A percentile compares a stretch with the other conserved stretches of the same genome.
These are phyloP conservation scores for Drosophila ercepeae DNA, from an alignment of 1,140 invertebrate genomes.

Conservation along the genomic window DNA sequence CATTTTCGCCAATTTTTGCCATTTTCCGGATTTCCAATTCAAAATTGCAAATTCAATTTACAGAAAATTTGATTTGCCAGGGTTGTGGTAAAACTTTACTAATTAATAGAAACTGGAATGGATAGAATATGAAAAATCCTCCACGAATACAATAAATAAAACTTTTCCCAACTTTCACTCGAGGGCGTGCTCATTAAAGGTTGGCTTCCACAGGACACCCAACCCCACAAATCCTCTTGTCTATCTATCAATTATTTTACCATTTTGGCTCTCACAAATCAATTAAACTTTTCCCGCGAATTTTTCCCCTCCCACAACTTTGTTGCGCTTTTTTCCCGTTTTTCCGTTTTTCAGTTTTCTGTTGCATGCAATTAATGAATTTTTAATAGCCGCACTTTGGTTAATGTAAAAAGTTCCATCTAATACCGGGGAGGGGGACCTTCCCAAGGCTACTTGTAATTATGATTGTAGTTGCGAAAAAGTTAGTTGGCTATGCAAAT, in stretches of 20 bases:
- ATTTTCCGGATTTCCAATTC: constrained; percentile 34
- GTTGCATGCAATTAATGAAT: constrained; percentile 77
- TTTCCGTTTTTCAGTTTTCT: too few relatives aligned
- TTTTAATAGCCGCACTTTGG: constrained; percentile 76
- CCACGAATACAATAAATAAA: constrained; percentile 34
- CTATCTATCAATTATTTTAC: constrained; percentile 75
- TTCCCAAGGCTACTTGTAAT: constrained; percentile 56
- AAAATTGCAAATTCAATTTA: constrained; percentile 59
- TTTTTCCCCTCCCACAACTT: constrained; percentile 11
- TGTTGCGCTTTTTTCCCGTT: constrained; percentile 48
- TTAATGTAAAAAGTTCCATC: constrained; percentile 73
- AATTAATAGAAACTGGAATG: constrained; percentile 51
- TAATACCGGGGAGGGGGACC: constrained; percentile 22
- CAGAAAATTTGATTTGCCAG: constrained; percentile 22
- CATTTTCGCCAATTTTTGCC: constrained; percentile 36
- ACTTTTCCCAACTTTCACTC: constrained; percentile 43
- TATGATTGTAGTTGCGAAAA: constrained; percentile 62
- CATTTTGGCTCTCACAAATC: constrained; percentile 65
- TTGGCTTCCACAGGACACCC: background rate
- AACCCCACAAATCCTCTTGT: constrained; percentile 17
- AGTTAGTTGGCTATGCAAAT: constrained; percentile 63
- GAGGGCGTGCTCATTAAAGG: constrained; percentile 60
- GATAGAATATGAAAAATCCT: constrained; percentile 39
- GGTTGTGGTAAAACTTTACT: constrained; percentile 56
- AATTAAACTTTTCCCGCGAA: constrained; percentile 69